These are phyloP conservation scores for Grus americana DNA, from an alignment of 2,113 vertebrate species.

Conservation along the genomic window DNA sequence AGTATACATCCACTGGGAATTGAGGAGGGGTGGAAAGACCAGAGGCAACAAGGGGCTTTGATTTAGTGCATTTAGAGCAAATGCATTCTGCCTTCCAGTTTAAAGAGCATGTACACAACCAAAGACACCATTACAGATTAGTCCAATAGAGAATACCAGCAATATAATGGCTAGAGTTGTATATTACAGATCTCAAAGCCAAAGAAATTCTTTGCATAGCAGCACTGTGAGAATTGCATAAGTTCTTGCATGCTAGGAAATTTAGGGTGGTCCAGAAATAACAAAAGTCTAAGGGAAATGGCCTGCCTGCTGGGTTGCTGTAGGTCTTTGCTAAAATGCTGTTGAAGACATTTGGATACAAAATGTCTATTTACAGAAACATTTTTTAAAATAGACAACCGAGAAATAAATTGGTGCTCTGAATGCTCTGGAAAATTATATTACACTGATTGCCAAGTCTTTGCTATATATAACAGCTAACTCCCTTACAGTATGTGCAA, in stretches of 20 bases:
- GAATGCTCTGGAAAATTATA: background rate
- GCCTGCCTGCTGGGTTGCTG: background rate
- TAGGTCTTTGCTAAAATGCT: background rate
- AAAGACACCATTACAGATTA: background rate
- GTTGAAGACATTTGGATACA: background rate
- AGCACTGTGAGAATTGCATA: background rate
- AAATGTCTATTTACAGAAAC: background rate
- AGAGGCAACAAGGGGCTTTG: background rate
- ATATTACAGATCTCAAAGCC: background rate
- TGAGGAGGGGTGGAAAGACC: background rate
- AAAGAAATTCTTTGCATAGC: slow-evolving; percentile 16
- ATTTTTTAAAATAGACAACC: background rate
- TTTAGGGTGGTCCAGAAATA: background rate
- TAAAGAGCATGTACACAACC: background rate
- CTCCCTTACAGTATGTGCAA: background rate
- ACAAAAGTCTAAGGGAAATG: background rate
- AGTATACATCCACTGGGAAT: background rate
- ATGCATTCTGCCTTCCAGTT: background rate
- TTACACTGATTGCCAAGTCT: background rate
- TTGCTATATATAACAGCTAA: background rate
- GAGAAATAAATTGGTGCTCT: background rate
- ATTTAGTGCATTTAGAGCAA: background rate
- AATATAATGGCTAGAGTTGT: background rate
- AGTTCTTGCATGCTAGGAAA: background rate
- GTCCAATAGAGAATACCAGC: background rate